phyloP scores from a whole-genome alignment of 1,140 invertebrate genomes.

The Aleiodes sp. region DNA sequence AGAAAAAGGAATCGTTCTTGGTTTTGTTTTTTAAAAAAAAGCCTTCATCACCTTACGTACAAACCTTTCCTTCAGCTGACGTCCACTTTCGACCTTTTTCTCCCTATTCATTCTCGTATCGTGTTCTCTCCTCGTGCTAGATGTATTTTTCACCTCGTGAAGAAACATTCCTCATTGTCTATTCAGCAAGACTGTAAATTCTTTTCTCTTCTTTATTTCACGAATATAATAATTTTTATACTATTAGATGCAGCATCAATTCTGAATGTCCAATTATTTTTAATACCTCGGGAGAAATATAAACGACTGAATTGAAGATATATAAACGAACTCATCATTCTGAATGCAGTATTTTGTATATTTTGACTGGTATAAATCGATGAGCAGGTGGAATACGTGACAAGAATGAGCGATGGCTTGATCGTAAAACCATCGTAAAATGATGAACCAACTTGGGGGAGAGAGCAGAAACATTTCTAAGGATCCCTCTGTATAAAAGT shows the following conservation, averaged over 20 bases:
- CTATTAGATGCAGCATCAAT: too few species aligned
- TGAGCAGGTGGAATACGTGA: not conserved
- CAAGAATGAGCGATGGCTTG: not conserved
- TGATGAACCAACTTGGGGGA: not conserved
- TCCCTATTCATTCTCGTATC: not conserved
- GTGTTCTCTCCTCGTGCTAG: not conserved
- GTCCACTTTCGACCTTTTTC: conserved; percentile 20
- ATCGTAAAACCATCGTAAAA: not conserved
- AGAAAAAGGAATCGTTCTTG: conserved; percentile 14
- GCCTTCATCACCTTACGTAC: not conserved
- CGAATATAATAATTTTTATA: not conserved
- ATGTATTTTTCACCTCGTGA: not conserved
- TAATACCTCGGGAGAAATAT: not conserved
- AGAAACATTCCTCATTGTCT: not conserved
- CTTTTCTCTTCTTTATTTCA: not conserved
- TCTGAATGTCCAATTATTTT: conserved; percentile 4
- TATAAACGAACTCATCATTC: not conserved
- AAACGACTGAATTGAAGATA: not conserved
- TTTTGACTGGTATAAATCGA: conserved; percentile 2
- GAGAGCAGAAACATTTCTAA: not conserved
- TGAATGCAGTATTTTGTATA: not conserved
- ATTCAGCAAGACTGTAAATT: not conserved
- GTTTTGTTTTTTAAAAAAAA: not conserved
- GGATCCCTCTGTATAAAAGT: not conserved
- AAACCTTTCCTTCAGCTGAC: not conserved